These are phyloP conservation scores for Etheostoma perlongum DNA, from an alignment of 2,797 vertebrate species.

Conservation along the genomic window DNA sequence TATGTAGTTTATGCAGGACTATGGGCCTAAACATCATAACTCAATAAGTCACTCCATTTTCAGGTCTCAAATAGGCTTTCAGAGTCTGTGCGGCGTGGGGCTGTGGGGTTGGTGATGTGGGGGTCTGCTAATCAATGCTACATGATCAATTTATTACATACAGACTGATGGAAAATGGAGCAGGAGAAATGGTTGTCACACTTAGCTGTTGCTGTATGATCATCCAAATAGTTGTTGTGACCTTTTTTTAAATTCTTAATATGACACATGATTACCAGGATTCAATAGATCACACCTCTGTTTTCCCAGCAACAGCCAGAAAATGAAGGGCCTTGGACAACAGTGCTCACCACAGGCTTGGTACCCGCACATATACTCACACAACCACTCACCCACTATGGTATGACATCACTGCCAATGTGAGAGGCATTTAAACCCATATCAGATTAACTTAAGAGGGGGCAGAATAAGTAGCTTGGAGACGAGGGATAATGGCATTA, in stretches of 20 bases:
- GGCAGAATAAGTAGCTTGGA: slow-evolving; percentile 66
- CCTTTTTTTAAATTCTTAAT: not conserved
- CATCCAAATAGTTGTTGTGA: not conserved
- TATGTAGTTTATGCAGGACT: slow-evolving; percentile 52
- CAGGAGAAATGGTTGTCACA: slow-evolving; percentile 19
- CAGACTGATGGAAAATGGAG: slow-evolving; percentile 62
- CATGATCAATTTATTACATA: slow-evolving; percentile 71
- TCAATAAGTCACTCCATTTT: slow-evolving; percentile 72
- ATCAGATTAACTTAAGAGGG: slow-evolving; percentile 76
- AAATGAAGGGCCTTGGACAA: not conserved
- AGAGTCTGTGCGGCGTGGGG: slow-evolving; percentile 30
- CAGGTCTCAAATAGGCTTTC: slow-evolving; percentile 54
- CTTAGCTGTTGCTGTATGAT: slow-evolving; percentile 26
- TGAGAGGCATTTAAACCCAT: slow-evolving; percentile 75
- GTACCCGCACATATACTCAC: slow-evolving; percentile 15
- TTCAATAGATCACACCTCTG: not conserved
- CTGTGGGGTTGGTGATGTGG: slow-evolving; percentile 46
- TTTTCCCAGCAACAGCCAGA: slow-evolving; percentile 2
- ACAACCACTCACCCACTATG: slow-evolving; percentile 41
- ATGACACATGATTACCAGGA: not conserved
- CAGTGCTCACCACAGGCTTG: not conserved
- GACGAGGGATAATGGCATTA: slow-evolving; percentile 59
- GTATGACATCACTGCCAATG: slow-evolving; percentile 68
- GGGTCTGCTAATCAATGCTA: slow-evolving; percentile 66
- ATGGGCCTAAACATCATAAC: slow-evolving; percentile 54